Conservation (phyloP, 2,888 invertebrate species). For the Sisyra nigra region DNA sequence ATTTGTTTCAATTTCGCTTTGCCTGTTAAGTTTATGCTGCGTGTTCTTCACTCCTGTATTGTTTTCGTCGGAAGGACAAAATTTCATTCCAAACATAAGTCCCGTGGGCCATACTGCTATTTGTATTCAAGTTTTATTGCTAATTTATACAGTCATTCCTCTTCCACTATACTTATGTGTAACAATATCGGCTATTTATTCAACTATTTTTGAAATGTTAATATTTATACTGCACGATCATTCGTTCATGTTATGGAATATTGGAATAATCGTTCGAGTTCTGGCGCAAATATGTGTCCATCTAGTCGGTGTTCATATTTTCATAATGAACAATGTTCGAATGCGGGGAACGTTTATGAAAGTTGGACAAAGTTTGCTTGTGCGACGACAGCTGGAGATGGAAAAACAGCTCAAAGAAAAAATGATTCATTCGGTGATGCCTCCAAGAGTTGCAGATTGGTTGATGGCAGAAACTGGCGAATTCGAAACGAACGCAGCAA, state of each 20-base stretch:
- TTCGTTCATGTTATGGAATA: slow-evolving; percentile 12
- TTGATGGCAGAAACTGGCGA: slow-evolving; percentile 56
- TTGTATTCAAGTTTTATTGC: slow-evolving; percentile 72
- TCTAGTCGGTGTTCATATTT: slow-evolving; percentile 81
- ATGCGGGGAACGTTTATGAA: slow-evolving; percentile 95
- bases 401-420: slow-evolving; percentile 91
- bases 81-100: slow-evolving; percentile 36
- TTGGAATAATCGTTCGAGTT: slow-evolving; percentile 47
- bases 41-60: slow-evolving; percentile 34
- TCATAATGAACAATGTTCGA: slow-evolving; percentile 82
- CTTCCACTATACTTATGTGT: slow-evolving; percentile 78
- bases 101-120: slow-evolving; percentile 69
- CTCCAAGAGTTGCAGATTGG: slow-evolving; percentile 80
- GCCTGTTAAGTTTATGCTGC: slow-evolving; percentile 50
- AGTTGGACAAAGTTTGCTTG: slow-evolving; percentile 83
- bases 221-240: slow-evolving; percentile 26
- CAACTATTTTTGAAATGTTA: slow-evolving; percentile 70
- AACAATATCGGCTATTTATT: slow-evolving; percentile 62
- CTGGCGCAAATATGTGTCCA: slow-evolving; percentile 81
- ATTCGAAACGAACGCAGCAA: slow-evolving; percentile 35
- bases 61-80: slow-evolving; percentile 13
- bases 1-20: slow-evolving; percentile 50
- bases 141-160: slow-evolving; percentile 88
- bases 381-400: slow-evolving; percentile 76
- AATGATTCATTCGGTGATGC: slow-evolving; percentile 97